Evolutionary conservation across 1,140 invertebrate genomes (phyloP), one percentile per base, ranked within the genome.

Genomic region (Teleopsis dalmanni): DNA sequence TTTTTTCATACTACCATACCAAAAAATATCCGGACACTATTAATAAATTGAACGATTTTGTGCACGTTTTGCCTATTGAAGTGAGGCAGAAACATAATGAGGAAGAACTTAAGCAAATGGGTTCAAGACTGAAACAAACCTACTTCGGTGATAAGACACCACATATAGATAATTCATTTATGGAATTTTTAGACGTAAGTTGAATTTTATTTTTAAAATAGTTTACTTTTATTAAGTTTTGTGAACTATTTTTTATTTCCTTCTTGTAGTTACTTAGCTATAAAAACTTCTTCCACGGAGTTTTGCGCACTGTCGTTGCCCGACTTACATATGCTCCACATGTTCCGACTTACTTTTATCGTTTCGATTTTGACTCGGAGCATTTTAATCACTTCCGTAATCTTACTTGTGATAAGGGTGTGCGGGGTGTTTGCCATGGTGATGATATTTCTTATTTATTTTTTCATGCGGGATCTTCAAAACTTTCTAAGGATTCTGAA

Each of bases 381-480:
- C 58, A 51, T 2, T 60, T 57, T 18, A 67, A 67, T 48, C 55
- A 63, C 37, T 51, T 60, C 47, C 55, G 46, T 16, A 51, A 48
- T 5, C 72, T 51, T 62, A 58, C 58, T 16, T 60, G 59, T 18
- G 62, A 56, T 1, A 40, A 51, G n/a, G 48, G 53, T 27, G 33
- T 72, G 21, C 54, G 67, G 53, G 76, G 81, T 13, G 74, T 75
- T 3, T 74, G 72, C 50, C 82, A 84, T 56, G 75, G 73, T 0
- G 82, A 84, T 50, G 82, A 84, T 55, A 45, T 82, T 5, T 78
- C 77, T 31, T 83, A 82, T 58, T 50, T 83, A 13, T 84, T 82
- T 60, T 70, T 71, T 46, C 75, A 68, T n/a, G 55, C 54, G 31
- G 58, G 75, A 21, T 71, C 71, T 31, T 56, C 57, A 33, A 72